Base-by-base conservation (phyloP, 1,140 invertebrate species). In the Tachypleus tridentatus region DNA sequence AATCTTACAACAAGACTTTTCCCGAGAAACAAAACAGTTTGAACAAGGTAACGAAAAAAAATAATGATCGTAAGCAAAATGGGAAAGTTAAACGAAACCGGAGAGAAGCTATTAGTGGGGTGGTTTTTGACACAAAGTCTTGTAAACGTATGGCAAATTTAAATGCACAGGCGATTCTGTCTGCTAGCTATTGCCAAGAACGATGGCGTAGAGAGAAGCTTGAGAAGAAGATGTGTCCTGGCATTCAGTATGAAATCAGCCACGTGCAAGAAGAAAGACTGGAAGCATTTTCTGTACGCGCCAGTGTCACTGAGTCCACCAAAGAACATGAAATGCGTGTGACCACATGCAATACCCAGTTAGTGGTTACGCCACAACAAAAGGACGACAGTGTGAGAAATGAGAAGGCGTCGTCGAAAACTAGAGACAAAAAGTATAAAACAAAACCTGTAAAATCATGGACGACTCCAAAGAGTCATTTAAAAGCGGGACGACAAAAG, bases 71-170 rank as follows among this genome's bases (percentile, higher is more conserved):
- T 59, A 50, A 48, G 9, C 4, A 48, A 58, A 29, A 10, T 9
- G 58, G 29, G 29, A 29, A 29, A 58, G 62, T 51, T 60, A 68
- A 66, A 53, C 48, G 51, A 3, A 64, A 61, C 11, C 62, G 66
- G n/a, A 62, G 65, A 11, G 63, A 67, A 51, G 10, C 60, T 49
- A 61, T 66, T 49, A 64, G 68, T 64, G 63, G 70, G 48, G 72
- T 70, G 68, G 69, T 72, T 57, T 69, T 72, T 62, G 68, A 72
- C 58, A 71, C 72, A 8, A 60, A 66, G 65, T 60, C 91, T 3
- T 84, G 86, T 69, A 93, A 93, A 73, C 81, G 92, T 49, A 93
- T 95, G 91, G 92, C 92, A 7, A 93, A 88, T 73, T 77, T 96
- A 47, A 96, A 95, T 77, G 92, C 92, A 7, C 88, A 88, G 7